Evolutionary conservation across 2,888 invertebrate species (phyloP).

Genomic region (Tromatobia lineatoria): DNA sequence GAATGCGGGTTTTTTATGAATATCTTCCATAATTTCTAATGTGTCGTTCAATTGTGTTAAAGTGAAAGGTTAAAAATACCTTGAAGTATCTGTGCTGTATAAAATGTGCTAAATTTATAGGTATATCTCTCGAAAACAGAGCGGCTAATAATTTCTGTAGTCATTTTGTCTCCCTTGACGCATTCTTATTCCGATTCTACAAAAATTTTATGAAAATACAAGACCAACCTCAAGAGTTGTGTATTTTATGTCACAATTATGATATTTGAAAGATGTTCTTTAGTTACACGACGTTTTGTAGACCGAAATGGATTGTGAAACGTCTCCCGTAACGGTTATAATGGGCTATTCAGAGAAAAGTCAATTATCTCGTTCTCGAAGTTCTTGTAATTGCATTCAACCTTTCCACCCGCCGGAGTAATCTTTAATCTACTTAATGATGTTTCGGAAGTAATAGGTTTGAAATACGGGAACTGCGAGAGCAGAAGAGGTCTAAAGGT

Average conservation of each 20-base stretch:
- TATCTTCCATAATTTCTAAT: no score
- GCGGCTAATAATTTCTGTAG: no score
- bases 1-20: no score
- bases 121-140: no score
- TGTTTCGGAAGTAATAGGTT: slow-evolving; percentile 29
- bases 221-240: no score
- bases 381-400: not conserved
- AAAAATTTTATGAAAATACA: no score
- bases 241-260: not conserved
- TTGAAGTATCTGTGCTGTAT: no score
- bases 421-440: not conserved
- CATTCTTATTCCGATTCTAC: no score
- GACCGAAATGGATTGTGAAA: not conserved
- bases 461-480: slow-evolving; percentile 41
- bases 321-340: not conserved
- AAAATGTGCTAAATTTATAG: no score
- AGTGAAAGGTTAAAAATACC: no score
- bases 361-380: not conserved
- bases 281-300: not conserved
- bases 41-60: no score
- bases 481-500: slow-evolving; percentile 46
- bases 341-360: not conserved
- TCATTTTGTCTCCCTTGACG: no score
- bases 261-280: not conserved
- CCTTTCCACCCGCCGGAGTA: not conserved